Conservation (phyloP, 2,797 vertebrate species). For the Smutsia temminckii region DNA sequence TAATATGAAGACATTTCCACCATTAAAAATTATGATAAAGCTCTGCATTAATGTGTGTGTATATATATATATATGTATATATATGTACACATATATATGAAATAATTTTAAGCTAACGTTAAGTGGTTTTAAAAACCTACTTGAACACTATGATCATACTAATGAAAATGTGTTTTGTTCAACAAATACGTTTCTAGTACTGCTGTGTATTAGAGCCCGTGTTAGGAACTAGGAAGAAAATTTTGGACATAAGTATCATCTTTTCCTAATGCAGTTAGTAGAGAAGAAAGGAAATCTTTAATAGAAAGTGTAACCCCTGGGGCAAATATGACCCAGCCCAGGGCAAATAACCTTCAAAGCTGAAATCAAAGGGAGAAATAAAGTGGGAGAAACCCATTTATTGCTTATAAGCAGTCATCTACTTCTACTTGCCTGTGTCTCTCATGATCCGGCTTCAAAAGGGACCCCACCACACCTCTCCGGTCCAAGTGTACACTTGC, state of each 20-base stretch:
- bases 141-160: not conserved
- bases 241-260: not conserved
- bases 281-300: not conserved
- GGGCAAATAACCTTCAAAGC: too few relatives aligned
- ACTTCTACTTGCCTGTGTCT: too few relatives aligned
- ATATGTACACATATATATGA: fast-evolving
- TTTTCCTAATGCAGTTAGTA: not conserved
- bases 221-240: not conserved
- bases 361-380: too few relatives aligned
- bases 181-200: not conserved
- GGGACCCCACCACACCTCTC: too few relatives aligned
- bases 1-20: not conserved
- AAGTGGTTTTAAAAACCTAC: not conserved
- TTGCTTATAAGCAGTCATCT: too few relatives aligned
- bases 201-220: not conserved
- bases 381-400: too few relatives aligned
- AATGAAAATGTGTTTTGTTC: not conserved
- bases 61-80: fast-evolving
- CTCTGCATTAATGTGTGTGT: not conserved
- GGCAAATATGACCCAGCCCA: too few relatives aligned
- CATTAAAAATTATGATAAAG: not conserved
- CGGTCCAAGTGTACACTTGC: too few relatives aligned
- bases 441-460: too few relatives aligned
- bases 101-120: not conserved
- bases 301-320: too few relatives aligned